Evolutionary conservation across 2,888 invertebrate species (phyloP).

Genomic region (Cataglyphis altisquamis): DNA sequence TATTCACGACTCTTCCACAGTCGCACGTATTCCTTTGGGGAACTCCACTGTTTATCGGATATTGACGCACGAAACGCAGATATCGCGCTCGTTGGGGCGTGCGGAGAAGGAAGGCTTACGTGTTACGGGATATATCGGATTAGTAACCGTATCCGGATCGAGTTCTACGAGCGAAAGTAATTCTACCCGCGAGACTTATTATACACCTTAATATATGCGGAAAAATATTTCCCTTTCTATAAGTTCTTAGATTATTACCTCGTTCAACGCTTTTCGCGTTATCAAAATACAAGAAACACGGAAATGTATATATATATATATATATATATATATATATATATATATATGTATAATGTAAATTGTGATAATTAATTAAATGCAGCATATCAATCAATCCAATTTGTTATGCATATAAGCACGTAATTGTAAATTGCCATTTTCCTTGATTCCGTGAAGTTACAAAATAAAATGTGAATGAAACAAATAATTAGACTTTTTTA

Average conservation of each 20-base stretch:
- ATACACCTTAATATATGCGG: not conserved
- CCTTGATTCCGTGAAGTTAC: not conserved
- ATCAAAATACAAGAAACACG: not conserved
- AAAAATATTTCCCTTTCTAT: not conserved
- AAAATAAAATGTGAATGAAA: not conserved
- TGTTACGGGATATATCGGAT: conserved; percentile 41
- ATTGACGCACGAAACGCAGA: conserved; percentile 16
- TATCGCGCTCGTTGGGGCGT: conserved; percentile 12
- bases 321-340: not conserved
- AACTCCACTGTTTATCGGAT: not conserved
- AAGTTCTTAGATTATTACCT: not conserved
- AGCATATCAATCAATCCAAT: not conserved
- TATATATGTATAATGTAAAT: not conserved
- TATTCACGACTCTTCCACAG: not conserved
- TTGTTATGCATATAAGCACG: not conserved
- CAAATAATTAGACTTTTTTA: not conserved
- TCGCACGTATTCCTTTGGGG: not conserved
- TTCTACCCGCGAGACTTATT: not conserved
- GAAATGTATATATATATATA: not conserved
- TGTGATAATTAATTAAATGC: not conserved
- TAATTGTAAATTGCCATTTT: not conserved
- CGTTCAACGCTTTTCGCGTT: not conserved
- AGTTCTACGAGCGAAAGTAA: conserved; percentile 30
- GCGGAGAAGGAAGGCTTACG: not conserved
- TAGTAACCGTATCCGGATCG: conserved; percentile 24